phyloP scores from a whole-genome alignment of 2,797 vertebrate species.

The Erithacus rubecula region DNA sequence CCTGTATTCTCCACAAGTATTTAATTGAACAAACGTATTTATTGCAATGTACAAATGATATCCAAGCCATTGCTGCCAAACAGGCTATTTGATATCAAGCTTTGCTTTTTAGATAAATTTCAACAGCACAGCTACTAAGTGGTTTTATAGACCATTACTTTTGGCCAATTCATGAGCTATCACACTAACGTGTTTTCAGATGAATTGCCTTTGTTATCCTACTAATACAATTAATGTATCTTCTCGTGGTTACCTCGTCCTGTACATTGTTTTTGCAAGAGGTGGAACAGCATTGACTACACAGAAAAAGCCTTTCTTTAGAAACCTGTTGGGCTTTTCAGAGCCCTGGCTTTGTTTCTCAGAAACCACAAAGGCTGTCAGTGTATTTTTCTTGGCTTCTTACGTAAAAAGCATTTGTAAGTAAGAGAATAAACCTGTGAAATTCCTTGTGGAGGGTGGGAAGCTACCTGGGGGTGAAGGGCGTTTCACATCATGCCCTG shows the following conservation, averaged over 20 bases:
- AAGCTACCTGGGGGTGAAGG: neutral
- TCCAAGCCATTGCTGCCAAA: neutral
- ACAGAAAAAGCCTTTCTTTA: neutral
- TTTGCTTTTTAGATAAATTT: conserved; percentile 7
- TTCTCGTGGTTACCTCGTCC: neutral
- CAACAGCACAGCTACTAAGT: neutral
- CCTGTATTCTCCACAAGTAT: neutral
- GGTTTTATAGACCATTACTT: conserved; percentile 44
- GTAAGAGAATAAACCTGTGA: neutral
- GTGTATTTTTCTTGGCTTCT: neutral
- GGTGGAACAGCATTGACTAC: neutral
- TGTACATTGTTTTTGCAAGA: neutral
- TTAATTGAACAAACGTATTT: neutral
- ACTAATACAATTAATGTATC: conserved; percentile 17
- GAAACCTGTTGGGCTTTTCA: neutral
- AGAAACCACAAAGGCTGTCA: neutral
- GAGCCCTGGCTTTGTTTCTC: neutral
- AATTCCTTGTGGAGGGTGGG: neutral
- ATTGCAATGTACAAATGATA: neutral
- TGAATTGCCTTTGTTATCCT: conserved; percentile 32
- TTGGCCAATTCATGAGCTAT: conserved; percentile 1
- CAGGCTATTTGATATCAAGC: neutral
- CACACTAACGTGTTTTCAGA: neutral
- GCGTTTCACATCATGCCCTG: neutral
- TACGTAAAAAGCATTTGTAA: neutral